A percentile compares a stretch with the other conserved stretches of the same genome.
Conservation (phyloP, 2,888 invertebrate species). For the Caenorhabditis wallacei region DNA sequence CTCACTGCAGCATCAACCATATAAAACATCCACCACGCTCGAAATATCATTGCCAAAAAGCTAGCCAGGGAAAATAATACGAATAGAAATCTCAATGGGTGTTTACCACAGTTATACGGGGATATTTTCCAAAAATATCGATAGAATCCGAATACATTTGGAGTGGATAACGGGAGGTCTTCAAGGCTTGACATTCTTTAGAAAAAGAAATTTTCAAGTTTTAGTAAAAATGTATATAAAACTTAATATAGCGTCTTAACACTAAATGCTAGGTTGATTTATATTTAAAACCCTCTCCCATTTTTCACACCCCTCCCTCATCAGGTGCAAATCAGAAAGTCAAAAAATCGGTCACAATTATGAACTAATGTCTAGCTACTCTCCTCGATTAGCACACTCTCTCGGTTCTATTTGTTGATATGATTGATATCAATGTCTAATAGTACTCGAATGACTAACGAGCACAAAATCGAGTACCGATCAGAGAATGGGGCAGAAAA, state of each 20-base stretch:
- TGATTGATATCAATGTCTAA: neutral
- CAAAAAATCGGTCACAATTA: neutral
- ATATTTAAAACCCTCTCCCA: neutral
- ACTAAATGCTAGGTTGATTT: neutral
- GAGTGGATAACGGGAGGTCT: neutral
- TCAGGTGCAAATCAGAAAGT: neutral
- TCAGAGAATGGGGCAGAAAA: neutral
- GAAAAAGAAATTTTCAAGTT: neutral
- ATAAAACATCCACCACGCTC: constrained; percentile 41
- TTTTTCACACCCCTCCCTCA: neutral
- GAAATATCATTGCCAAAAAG: constrained; percentile 36
- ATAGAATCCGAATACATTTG: constrained; percentile 39
- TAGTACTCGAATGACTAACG: neutral
- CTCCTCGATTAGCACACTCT: neutral
- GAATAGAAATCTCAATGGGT: constrained; percentile 2
- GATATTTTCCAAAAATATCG: constrained; percentile 33
- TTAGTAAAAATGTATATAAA: neutral
- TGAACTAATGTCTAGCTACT: neutral
- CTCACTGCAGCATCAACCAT: constrained; percentile 15
- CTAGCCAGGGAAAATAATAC: constrained; percentile 13
- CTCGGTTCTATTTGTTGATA: neutral
- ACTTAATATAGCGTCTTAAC: neutral
- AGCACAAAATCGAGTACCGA: neutral
- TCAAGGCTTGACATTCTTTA: constrained; percentile 2
- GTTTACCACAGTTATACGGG: constrained; percentile 32